These are phyloP conservation scores for Solenopsis invicta DNA, from an alignment of 1,140 invertebrate species.

Conservation along the genomic window DNA sequence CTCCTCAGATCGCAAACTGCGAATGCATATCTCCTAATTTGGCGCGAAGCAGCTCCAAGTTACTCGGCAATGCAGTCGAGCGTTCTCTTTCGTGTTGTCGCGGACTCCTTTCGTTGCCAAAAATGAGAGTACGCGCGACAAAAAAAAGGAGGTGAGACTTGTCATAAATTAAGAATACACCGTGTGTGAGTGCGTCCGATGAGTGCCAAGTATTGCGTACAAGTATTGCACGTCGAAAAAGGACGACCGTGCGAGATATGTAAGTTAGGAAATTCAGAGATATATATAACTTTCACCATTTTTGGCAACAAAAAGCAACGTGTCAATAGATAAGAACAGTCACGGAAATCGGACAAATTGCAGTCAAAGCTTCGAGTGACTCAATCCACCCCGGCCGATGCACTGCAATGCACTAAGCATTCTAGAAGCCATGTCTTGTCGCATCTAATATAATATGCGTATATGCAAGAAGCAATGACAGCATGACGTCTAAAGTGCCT, in stretches of 20 bases:
- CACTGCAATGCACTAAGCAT: constrained; percentile 73
- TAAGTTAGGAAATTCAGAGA: background rate
- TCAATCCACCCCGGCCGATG: constrained; percentile 71
- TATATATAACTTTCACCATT: constrained; percentile 4
- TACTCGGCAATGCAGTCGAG: constrained; percentile 71
- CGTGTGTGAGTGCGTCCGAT: constrained; percentile 36
- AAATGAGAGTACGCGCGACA: constrained; percentile 47
- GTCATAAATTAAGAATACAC: constrained; percentile 43
- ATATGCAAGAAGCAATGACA: constrained; percentile 75
- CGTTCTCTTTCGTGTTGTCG: constrained; percentile 51
- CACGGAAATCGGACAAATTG: constrained; percentile 39
- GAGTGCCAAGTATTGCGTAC: constrained; percentile 59
- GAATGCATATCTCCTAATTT: constrained; percentile 63
- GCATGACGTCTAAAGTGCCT: constrained; percentile 75
- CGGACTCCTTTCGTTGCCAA: constrained; percentile 66
- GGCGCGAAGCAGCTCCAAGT: constrained; percentile 59
- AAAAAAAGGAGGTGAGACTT: constrained; percentile 19
- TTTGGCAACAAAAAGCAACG: constrained; percentile 61
- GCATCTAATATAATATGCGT: constrained; percentile 69
- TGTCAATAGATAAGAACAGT: background rate
- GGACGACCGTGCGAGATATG: constrained; percentile 50
- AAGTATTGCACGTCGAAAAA: background rate
- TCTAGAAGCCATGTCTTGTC: constrained; percentile 76
- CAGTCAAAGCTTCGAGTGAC: constrained; percentile 11
- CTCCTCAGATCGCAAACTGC: constrained; percentile 48